Evolutionary conservation across 2,888 invertebrate species (phyloP), one percentile per base, ranked within the genome.

Genomic region (Sisyra nigra): DNA sequence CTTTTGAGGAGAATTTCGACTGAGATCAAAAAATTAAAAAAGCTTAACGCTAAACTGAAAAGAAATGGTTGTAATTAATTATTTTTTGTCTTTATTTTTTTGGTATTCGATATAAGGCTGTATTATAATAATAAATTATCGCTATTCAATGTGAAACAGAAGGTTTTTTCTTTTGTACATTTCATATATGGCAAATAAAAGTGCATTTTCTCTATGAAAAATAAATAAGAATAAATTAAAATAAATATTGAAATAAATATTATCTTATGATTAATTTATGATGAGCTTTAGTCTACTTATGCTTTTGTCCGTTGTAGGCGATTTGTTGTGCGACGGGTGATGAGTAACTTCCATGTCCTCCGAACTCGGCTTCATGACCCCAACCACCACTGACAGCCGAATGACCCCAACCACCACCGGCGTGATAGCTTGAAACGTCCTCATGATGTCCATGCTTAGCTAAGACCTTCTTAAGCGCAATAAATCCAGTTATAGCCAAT

Each of bases 401-500:
- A 18, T 38, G 11, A 3, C 38, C 32, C 37, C 38, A 43, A 8
- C 37, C 43, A 8, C 36, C 42, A 49, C 51, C 49, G 1, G n/a
- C 11, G 35, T 42, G 42, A 9, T 42, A 30, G 11, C 31, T 15
- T 15, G 15, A 14, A 11, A 37, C 38, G 1, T 43, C 19, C n/a
- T 43, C 29, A 2, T 37, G 43, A n/a, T 19, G 19, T 11, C 33
- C 24, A 19, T 39, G 33, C 3, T 11, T 9, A n/a, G 19, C 29
- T 19, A 46, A n/a, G 5, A 48, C 36, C 41, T 48, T 48, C 30
- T 48, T 48, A 24, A 46, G 30, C 41, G 45, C 48, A 33, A 68
- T 54, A 58, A 72, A 71, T 41, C 68, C 63, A 15, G 74, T 72
- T 51, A 76, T 61, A 51, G 70, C 66, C 50, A 76, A 64, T 3